phyloP scores from a whole-genome alignment of 2,113 vertebrate genomes.

The Hypocryptadius cinnamomeus region DNA sequence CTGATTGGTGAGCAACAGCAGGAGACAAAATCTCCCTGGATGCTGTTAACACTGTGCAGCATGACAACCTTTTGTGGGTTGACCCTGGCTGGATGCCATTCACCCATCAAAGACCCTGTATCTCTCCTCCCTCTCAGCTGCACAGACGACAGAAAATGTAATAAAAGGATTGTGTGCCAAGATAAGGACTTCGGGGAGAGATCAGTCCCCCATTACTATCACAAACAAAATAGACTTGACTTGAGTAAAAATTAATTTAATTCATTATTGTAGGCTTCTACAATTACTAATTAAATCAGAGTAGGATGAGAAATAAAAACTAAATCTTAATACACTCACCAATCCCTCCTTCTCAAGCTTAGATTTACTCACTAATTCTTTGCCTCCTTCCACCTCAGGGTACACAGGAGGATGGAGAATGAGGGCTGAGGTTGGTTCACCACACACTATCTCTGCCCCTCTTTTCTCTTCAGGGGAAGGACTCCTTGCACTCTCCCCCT shows the following conservation, averaged over 20 bases:
- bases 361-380: neutral
- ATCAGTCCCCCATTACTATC: neutral
- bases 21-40: neutral
- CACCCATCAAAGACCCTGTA: neutral
- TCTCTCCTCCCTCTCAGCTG: neutral
- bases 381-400: neutral
- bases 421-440: neutral
- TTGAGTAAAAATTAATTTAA: neutral
- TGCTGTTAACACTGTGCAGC: neutral
- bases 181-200: neutral
- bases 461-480: neutral
- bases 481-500: neutral
- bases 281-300: neutral
- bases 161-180: neutral
- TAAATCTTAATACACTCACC: neutral
- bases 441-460: neutral
- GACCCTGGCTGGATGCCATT: neutral
- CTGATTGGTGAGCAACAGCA: neutral
- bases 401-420: neutral
- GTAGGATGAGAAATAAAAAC: neutral
- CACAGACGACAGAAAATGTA: neutral
- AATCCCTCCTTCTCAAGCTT: neutral
- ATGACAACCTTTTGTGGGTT: neutral
- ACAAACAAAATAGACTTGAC: neutral
- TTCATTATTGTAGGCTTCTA: neutral